Evolutionary conservation across 2,113 vertebrate species (phyloP), one percentile per base, ranked within the genome.

Genomic region (Limanda limanda): DNA sequence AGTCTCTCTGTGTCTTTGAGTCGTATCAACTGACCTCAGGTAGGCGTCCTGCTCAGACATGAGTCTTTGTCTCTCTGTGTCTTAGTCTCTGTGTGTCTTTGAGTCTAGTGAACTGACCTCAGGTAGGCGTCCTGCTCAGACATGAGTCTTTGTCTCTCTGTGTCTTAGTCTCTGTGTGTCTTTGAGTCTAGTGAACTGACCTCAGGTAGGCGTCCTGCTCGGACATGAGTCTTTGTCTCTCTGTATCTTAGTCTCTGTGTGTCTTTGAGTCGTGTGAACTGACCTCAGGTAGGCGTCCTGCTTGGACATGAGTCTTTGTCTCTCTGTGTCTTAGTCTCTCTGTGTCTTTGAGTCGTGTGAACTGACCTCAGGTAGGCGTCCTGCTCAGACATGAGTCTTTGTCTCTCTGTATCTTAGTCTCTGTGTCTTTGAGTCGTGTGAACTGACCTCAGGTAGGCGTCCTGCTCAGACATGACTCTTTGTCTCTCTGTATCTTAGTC

Each of bases 101-200:
- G 47, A 18, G 51, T 20, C 18, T n/a, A 2, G 37, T 40, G 56
- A 2, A 37, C 91, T 91, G 71, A 95, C 94, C 93, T 90, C 21
- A 94, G 82, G 23, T n/a, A n/a, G n/a, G n/a, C n/a, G n/a, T n/a
- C n/a, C n/a, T n/a, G n/a, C n/a, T n/a, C n/a, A n/a, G n/a, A n/a
- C n/a, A n/a, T n/a, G n/a, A n/a, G n/a, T n/a, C 20, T 54, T 20
- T 37, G 14, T 20, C 31, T 35, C 7, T 24, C 1, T 60, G 25
- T 35, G 15, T 20, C 27, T 21, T 2, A 37, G 55, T 25, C 2
- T 15, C 45, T 17, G 0, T 15, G 45, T 47, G 1, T 5, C 45
- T 47, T 4, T 15, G 45, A 48, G 45, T 48, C 15, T 6, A 1
- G 15, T 48, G 45, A 5, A 17, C 45, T 18, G 15, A 48, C 15